Evolutionary conservation across 2,797 vertebrate species (phyloP), one percentile per base, ranked within the genome.

Genomic region (Tadarida brasiliensis): DNA sequence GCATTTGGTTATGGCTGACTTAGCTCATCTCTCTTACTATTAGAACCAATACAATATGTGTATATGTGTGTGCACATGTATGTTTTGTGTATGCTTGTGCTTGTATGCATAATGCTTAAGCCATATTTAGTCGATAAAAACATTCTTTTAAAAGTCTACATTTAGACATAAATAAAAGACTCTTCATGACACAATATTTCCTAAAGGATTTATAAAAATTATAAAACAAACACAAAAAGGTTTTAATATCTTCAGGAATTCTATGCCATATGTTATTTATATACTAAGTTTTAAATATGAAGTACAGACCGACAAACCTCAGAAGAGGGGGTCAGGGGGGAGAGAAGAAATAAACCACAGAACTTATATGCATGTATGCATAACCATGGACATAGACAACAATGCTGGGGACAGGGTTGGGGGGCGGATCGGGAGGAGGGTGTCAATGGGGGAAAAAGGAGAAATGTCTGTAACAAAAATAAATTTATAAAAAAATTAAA

Each of bases 261-360:
- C 74, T 67, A 61, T 80, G 12, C 5, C 68, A 68, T 81, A 44
- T 44, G 44, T 9, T 26, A 73, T 56, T 90, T 91, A 74, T 12
- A 82, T 57, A 24, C 5, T 82, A 63, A 73, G 63, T 93, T 87
- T 94, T 90, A 94, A 95, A 47, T 20, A 63, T 44, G 7, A 44
- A 44, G 39, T 44, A 44, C 39, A 44, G 39, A 44, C 39, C 7
- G 39, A 44, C 39, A 44, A 44, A 44, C 39, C 39, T 44, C 39
- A 44, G 39, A 44, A 44, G 39, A 44, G 39, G 39, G 39, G 39
- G 39, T 44, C 7, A 7, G 39, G 7, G 39, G 39, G 39, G 7
- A 44, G 39, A 7, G 39, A 44, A 44, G 39, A 44, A 44, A 44
- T 44, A 44, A 44, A 44, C 39, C 7, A 44, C 39, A 44, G 39